Evolutionary conservation across 2,113 vertebrate species (phyloP).

Genomic region (Geococcyx californianus): DNA sequence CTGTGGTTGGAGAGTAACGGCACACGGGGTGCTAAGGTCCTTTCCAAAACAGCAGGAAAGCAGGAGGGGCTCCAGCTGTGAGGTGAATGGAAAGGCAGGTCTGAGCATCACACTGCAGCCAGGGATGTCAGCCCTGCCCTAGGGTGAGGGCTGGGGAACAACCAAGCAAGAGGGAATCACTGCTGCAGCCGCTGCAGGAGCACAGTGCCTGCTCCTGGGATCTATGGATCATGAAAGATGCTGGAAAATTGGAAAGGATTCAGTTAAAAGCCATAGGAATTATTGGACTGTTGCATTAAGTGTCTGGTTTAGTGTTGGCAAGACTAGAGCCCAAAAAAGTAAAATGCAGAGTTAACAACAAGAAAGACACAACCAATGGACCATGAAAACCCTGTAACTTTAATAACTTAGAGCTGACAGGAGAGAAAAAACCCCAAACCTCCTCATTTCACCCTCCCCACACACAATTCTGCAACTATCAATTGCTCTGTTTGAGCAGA

Average conservation of each 20-base stretch:
- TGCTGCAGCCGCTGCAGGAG: accelerated
- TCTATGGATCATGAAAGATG: background rate
- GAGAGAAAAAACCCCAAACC: background rate
- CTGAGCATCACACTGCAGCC: accelerated
- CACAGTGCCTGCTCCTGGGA: background rate
- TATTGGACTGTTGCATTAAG: background rate
- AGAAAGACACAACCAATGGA: background rate
- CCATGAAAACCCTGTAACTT: background rate
- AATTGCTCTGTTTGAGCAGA: background rate
- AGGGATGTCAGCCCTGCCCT: background rate
- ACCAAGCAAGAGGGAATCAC: background rate
- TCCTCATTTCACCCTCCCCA: background rate
- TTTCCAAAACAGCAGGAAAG: background rate
- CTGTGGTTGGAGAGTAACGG: background rate
- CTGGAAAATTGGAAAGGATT: background rate
- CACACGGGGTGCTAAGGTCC: accelerated
- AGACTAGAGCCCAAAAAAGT: background rate
- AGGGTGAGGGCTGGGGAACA: background rate
- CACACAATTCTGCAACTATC: background rate
- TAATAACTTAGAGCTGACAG: background rate
- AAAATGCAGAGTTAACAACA: background rate
- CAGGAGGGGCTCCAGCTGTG: background rate
- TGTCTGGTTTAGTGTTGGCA: background rate
- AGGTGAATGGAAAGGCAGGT: background rate
- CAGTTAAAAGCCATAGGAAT: background rate